Evolutionary conservation across 2,113 vertebrate genomes (phyloP).

Genomic region (Cyanoderma ruficeps): DNA sequence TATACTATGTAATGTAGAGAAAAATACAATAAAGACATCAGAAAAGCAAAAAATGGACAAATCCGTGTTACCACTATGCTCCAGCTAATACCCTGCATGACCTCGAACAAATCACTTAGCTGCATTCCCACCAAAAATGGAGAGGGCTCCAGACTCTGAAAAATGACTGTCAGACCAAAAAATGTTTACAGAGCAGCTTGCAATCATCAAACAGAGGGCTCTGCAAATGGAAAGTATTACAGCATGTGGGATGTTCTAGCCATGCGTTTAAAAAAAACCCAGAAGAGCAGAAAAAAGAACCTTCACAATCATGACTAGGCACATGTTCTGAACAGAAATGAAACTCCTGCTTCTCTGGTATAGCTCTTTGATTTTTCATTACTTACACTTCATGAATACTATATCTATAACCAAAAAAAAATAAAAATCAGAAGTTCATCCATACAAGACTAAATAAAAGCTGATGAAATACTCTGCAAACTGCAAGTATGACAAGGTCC

Average conservation of each 20-base stretch:
- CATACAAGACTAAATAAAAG: neutral
- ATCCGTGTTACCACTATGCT: neutral
- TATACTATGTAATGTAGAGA: neutral
- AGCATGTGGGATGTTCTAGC: neutral
- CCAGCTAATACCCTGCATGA: neutral
- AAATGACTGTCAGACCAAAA: constrained; percentile 13
- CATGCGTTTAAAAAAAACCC: neutral
- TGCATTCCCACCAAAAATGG: constrained; percentile 16
- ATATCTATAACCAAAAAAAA: neutral
- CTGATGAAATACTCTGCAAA: neutral
- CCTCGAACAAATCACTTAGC: neutral
- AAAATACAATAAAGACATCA: neutral
- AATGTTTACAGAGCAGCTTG: constrained; percentile 42
- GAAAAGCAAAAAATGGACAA: neutral
- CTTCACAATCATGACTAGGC: constrained; percentile 1
- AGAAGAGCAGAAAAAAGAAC: neutral
- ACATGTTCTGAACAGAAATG: constrained; percentile 14
- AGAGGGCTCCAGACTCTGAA: constrained; percentile 9
- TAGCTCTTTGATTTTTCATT: neutral
- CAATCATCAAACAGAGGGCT: constrained; percentile 21
- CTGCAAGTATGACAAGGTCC: neutral
- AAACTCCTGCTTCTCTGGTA: neutral
- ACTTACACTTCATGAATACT: neutral
- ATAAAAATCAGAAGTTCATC: neutral
- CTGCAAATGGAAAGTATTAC: constrained; percentile 53